Base-by-base conservation (phyloP, 2,888 invertebrate genomes). In the Rapana venosa region DNA sequence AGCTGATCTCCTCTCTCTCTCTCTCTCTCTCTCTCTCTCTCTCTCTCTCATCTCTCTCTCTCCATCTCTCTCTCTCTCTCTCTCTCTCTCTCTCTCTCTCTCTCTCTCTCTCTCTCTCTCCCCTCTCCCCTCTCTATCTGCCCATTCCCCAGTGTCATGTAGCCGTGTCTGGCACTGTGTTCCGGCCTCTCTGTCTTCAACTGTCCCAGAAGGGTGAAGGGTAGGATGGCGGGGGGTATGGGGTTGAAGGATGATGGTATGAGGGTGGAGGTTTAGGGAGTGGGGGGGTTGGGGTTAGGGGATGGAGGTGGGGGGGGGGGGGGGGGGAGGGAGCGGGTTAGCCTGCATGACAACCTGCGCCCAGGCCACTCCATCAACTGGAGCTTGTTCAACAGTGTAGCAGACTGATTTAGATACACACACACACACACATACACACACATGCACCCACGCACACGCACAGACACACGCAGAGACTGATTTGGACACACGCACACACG, bases 101-200 rank as follows among this genome's bases (percentile, higher is more conserved):
- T n/a, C n/a, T 32, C 30, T 32, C 17, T 32, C 17, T 32, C 30
- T 32, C 30, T 32, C 30, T 32, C n/a, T n/a, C n/a, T n/a, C n/a
- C n/a, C n/a, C 32, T 77, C 81, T 81, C 81, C 4, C 47, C 8
- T 36, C 0, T 36, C 11, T 30, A 0, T 36, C 0, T 30, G 47
- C 26, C 30, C n/a, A 11, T 74, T 17, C 74, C 58, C 56, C n/a
- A 26, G 81, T 83, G 81, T 47, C 20, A 83, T 83, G 81, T 47
- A 26, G 26, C 81, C 47, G 47, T 47, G 81, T 83, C 81, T 83
- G 81, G 81, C 81, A 83, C 6, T 17, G 8, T 36, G 81, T 83
- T 83, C 81, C 81, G n/a, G 81, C 30, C 81, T 83, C 47, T 83
- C 47, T 26, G 36, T 83, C 47, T 83, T 83, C 81, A 22, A 26